These are phyloP conservation scores for Xenus cinereus DNA, from an alignment of 2,113 vertebrate genomes.

Conservation along the genomic window DNA sequence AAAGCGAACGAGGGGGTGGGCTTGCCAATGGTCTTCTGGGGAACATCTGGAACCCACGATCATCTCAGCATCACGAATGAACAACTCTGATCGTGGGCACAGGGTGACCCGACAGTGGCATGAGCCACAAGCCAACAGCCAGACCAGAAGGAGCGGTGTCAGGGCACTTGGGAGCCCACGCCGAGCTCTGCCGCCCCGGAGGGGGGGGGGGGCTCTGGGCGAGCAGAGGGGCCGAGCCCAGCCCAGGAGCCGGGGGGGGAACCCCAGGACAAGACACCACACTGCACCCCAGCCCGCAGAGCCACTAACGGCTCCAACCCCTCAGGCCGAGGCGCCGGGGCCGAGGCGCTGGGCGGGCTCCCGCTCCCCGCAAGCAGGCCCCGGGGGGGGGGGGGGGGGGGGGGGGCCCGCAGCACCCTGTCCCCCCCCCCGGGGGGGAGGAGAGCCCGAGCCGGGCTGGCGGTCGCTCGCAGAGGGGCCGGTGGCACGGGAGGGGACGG, in stretches of 20 bases:
- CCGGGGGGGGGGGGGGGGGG: too few species aligned
- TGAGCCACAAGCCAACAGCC: too few species aligned
- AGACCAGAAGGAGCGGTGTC: too few species aligned
- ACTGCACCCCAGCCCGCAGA: neutral
- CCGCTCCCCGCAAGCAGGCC: neutral
- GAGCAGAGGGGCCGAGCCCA: neutral
- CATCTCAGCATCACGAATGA: accelerated
- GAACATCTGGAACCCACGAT: neutral
- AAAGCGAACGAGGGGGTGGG: accelerated
- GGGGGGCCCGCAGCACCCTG: too few species aligned
- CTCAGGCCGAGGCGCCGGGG: neutral
- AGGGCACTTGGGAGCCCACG: neutral
- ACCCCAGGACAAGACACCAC: too few species aligned
- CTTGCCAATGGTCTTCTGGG: accelerated
- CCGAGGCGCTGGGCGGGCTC: too few species aligned
- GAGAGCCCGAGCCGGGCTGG: too few species aligned
- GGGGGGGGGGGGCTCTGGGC: neutral
- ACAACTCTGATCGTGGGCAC: neutral
- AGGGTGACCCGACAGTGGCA: neutral
- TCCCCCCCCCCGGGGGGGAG: too few species aligned
- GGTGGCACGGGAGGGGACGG: too few species aligned
- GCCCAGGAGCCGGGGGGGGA: neutral
- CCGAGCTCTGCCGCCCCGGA: neutral
- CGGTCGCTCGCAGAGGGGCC: too few species aligned
- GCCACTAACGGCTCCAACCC: neutral